A percentile compares a stretch with the other conserved stretches of the same genome.
Conservation (phyloP, 1,140 invertebrate species). For the Cydia fagiglandana region DNA sequence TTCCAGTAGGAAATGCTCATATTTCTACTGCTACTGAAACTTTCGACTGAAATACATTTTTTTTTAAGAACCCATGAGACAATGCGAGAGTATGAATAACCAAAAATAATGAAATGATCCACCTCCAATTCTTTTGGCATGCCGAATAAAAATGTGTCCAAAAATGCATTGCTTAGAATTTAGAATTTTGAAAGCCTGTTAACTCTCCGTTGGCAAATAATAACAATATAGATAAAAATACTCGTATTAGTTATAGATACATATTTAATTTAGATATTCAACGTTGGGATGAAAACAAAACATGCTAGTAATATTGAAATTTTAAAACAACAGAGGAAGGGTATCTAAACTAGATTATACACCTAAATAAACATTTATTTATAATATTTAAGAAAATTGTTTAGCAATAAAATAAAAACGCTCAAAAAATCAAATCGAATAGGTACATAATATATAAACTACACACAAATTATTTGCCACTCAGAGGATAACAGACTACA, state of each 20-base stretch:
- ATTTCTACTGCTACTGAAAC: not conserved
- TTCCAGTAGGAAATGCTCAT: not conserved
- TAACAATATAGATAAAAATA: constrained; percentile 32
- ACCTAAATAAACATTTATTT: constrained; percentile 5
- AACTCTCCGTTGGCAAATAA: constrained; percentile 67
- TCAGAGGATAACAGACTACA: constrained; percentile 65
- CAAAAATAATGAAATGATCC: constrained; percentile 48
- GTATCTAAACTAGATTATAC: not conserved
- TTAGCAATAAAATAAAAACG: constrained; percentile 6
- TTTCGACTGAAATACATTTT: not conserved
- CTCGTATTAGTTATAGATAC: constrained; percentile 18
- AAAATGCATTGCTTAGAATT: constrained; percentile 58
- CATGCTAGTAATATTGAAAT: constrained; percentile 17
- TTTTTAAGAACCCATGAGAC: not conserved
- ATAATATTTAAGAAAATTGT: not conserved
- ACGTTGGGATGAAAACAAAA: not conserved
- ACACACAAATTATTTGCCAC: constrained; percentile 56
- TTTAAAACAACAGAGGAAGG: not conserved
- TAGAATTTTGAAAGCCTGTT: constrained; percentile 73
- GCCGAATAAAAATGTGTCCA: constrained; percentile 66
- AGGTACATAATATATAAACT: constrained; percentile 3
- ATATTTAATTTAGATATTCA: constrained; percentile 13
- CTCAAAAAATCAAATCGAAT: not conserved
- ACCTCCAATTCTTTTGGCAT: constrained; percentile 75
- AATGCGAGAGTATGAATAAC: not conserved